Evolutionary conservation across 1,140 invertebrate genomes (phyloP).

Genomic region (Drosophila equinoxialis): DNA sequence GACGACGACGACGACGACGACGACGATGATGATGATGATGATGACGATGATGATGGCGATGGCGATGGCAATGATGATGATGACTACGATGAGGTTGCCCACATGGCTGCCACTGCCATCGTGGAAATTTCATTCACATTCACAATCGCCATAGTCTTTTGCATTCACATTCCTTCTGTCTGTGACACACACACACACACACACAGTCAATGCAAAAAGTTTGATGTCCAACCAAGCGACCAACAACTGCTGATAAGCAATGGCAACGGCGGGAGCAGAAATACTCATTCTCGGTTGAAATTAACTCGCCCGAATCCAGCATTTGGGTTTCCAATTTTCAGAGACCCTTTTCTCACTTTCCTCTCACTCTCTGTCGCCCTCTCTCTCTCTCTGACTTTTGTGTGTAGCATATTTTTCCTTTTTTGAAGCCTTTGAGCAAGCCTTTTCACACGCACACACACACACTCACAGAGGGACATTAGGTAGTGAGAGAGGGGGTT

Average conservation of each 20-base stretch:
- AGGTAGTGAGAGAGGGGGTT: background rate
- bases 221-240: slow-evolving; percentile 27
- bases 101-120: slow-evolving; percentile 13
- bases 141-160: slow-evolving; percentile 45
- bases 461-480: background rate
- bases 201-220: slow-evolving; percentile 43
- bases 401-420: slow-evolving; percentile 13
- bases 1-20: background rate
- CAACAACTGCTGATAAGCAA: slow-evolving; percentile 54
- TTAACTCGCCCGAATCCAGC: slow-evolving; percentile 5
- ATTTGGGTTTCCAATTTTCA: slow-evolving; percentile 10
- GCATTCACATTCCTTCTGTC: slow-evolving; percentile 44
- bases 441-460: slow-evolving; percentile 22
- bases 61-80: background rate
- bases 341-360: slow-evolving; percentile 19
- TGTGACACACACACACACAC: slow-evolving; percentile 17
- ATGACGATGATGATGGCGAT: background rate
- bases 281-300: slow-evolving; percentile 8
- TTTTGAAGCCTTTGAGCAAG: slow-evolving; percentile 10
- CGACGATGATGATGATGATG: background rate
- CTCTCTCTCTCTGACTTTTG: slow-evolving; percentile 32
- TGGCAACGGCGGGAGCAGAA: slow-evolving; percentile 22
- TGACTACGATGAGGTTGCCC: slow-evolving; percentile 14
- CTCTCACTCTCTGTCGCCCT: background rate
- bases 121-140: slow-evolving; percentile 21